These are phyloP conservation scores for Gasteruption jaculator DNA, from an alignment of 2,888 invertebrate genomes.

Conservation along the genomic window DNA sequence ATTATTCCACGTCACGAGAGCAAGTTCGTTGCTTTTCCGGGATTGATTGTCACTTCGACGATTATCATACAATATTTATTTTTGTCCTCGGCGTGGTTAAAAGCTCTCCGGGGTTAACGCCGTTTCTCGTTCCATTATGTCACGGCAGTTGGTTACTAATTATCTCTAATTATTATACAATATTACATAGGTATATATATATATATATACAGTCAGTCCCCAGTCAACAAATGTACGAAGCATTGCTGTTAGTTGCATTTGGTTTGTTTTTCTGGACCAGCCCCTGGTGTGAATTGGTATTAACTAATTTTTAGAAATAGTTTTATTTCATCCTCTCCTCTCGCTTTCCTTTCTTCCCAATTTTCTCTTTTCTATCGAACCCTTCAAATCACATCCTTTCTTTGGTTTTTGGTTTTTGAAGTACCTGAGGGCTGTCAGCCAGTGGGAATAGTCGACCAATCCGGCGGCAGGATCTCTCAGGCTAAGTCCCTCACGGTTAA, in stretches of 20 bases:
- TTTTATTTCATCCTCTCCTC: neutral
- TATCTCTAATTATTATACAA: slow-evolving; percentile 10
- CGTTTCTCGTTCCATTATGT: too few relatives aligned
- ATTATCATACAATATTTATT: too few relatives aligned
- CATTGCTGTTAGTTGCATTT: too few relatives aligned
- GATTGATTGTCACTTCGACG: too few relatives aligned
- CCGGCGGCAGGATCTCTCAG: slow-evolving; percentile 56
- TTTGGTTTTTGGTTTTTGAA: too few relatives aligned
- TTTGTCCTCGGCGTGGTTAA: too few relatives aligned
- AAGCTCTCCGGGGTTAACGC: too few relatives aligned
- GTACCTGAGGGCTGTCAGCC: slow-evolving; percentile 57
- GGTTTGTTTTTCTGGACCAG: slow-evolving; percentile 21
- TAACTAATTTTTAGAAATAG: neutral
- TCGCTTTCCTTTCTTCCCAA: neutral
- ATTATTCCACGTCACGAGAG: too few relatives aligned
- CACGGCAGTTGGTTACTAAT: too few relatives aligned
- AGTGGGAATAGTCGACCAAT: slow-evolving; percentile 59
- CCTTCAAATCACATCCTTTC: too few relatives aligned
- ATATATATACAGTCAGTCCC: slow-evolving; percentile 13
- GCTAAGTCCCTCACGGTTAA: slow-evolving; percentile 56
- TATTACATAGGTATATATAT: slow-evolving; percentile 4
- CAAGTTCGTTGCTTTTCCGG: too few relatives aligned
- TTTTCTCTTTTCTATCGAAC: slow-evolving; percentile 18
- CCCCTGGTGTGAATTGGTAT: slow-evolving; percentile 21
- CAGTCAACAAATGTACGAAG: slow-evolving; percentile 21